Percentiles rank a stretch among this genome's conserved stretches.
Conservation (phyloP, 2,888 invertebrate species). For the Cephus spinipes region DNA sequence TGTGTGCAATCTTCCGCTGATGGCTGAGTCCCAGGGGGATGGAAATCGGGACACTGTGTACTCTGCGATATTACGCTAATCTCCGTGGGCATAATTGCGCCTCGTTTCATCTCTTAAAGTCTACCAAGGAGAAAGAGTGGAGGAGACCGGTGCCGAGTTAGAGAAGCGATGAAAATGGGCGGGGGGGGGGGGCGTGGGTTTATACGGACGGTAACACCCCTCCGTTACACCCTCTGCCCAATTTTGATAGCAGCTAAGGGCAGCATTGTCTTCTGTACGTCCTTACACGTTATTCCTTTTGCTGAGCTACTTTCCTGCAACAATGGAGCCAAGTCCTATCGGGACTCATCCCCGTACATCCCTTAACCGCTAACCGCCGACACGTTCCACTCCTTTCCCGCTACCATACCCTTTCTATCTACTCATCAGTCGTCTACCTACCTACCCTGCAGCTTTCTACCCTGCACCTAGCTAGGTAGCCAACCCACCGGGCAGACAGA, state of each 20-base stretch:
- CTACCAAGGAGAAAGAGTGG: neutral
- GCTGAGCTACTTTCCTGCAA: slow-evolving; percentile 20
- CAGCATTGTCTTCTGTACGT: slow-evolving; percentile 20
- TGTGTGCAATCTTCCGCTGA: too few species aligned
- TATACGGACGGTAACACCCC: too few species aligned
- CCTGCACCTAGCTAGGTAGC: too few species aligned
- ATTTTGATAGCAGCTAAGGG: slow-evolving; percentile 10
- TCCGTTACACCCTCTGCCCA: neutral
- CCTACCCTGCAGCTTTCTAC: too few species aligned
- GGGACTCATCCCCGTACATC: neutral
- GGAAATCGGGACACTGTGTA: slow-evolving; percentile 21
- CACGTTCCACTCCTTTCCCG: neutral
- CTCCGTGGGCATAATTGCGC: slow-evolving; percentile 20
- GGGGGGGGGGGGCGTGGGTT: too few species aligned
- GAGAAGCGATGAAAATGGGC: too few species aligned
- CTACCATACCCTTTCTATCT: too few species aligned
- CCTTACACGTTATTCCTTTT: slow-evolving; percentile 22
- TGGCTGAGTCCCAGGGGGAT: too few species aligned
- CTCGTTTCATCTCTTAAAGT: slow-evolving; percentile 20
- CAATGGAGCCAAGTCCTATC: slow-evolving; percentile 23
- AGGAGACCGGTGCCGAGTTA: neutral
- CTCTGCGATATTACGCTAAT: slow-evolving; percentile 23
- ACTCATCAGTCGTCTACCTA: too few species aligned
- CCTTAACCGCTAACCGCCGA: neutral
- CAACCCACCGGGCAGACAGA: too few species aligned